Base-by-base conservation (phyloP, 2,888 invertebrate species). In the Argyresthia goedartella region DNA sequence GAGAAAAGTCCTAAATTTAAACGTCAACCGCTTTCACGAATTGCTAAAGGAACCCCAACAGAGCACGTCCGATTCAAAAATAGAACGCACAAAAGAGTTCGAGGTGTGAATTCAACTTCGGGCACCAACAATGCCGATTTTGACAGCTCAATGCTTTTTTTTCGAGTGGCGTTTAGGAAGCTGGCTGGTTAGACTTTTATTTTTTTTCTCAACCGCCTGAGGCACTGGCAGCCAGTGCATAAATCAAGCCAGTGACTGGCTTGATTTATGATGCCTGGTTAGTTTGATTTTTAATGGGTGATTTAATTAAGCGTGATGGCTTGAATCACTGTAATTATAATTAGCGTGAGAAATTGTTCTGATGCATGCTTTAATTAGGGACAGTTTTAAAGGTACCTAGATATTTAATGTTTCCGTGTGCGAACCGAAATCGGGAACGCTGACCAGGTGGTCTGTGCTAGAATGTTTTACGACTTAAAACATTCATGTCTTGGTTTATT, bases 81-180 rank as follows among this genome's bases (percentile, higher is more conserved):
- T 56, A 57, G 44, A 48, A 48, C 10, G 25, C 60, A 60, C 59
- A 58, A 60, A 60, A 49, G 49, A 49, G 61, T 55, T 60, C 61
- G 61, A 69, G 69, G 69, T 67, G 68, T 65, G 67, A 69, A 65
- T 61, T 60, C 57, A 58, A 63, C 62, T 66, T 66, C 69, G 14
- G 66, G 68, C 64, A 62, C 65, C 64, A 69, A 76, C 75, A 76
- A 76, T 65, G 59, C 53, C 16, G 52, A 51, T 36, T 68, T 71
- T 74, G 75, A 74, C 73, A 71, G 73, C 66, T 69, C 72, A 66
- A 70, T 75, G 65, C 61, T 63, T 65, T 69, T 66, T 68, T 67
- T 51, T 44, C 9, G 58, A 57, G 60, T 54, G 61, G 61, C 63
- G 39, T 49, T 59, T 56, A 61, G 65, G 64, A 62, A 65, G 64